Percentiles rank a stretch among this genome's conserved stretches.
Evolutionary conservation across 1,140 invertebrate genomes (phyloP).

Genomic region (Meloidogyne floridensis): DNA sequence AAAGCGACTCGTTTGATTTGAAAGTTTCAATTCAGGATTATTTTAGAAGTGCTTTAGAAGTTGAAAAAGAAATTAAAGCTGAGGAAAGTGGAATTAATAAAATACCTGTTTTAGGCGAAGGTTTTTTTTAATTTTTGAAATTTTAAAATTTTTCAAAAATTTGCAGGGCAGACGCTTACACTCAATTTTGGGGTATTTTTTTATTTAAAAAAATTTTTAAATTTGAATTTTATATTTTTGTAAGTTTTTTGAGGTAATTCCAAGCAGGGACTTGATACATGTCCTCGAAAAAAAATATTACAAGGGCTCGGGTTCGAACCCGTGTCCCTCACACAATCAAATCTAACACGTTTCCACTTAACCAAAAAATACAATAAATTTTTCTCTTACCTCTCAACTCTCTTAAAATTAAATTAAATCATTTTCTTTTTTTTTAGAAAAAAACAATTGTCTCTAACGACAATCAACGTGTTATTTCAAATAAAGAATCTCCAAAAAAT

Average conservation of each 20-base stretch:
- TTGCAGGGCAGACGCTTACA: neutral
- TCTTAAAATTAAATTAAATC: neutral
- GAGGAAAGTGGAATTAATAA: conserved; percentile 48
- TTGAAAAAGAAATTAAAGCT: conserved; percentile 50
- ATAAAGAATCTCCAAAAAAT: neutral
- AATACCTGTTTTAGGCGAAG: conserved; percentile 46
- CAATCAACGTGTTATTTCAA: conserved; percentile 24
- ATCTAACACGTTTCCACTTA: no score
- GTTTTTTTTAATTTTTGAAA: conserved; percentile 59
- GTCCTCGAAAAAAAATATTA: no score
- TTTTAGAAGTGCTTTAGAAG: conserved; percentile 44
- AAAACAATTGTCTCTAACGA: conserved; percentile 25
- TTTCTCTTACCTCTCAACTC: no score
- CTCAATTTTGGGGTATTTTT: neutral
- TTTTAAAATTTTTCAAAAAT: conserved; percentile 26
- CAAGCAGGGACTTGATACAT: no score
- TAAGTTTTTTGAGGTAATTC: no score
- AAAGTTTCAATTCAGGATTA: conserved; percentile 78
- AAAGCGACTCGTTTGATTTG: conserved; percentile 97
- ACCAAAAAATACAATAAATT: no score
- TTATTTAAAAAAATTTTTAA: neutral
- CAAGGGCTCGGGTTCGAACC: no score
- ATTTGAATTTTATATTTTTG: no score
- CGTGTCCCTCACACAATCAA: no score
- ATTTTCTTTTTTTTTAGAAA: conserved; percentile 32